These are phyloP conservation scores for Cyanocitta stelleri DNA, from an alignment of 2,113 vertebrate genomes.

Conservation along the genomic window DNA sequence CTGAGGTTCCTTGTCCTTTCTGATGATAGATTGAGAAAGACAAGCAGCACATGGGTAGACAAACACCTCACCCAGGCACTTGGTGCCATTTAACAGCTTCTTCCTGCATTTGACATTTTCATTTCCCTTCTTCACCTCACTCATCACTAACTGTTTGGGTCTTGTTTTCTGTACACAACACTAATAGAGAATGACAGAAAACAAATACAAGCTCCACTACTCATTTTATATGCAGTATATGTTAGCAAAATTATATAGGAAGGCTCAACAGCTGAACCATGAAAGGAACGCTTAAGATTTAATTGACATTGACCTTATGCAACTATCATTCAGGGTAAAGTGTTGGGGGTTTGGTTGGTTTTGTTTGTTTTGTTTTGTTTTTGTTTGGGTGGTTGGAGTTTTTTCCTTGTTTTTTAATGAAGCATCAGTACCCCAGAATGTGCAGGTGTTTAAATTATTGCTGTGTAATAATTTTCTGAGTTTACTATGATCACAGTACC, in stretches of 20 bases:
- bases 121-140: constrained; percentile 74
- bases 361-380: not conserved
- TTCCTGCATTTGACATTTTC: constrained; percentile 83
- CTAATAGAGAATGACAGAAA: constrained; percentile 75
- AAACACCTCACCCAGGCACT: constrained; percentile 79
- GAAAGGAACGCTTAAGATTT: constrained; percentile 37
- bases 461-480: not conserved
- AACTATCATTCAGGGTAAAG: not conserved
- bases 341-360: not conserved
- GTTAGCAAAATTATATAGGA: constrained; percentile 30
- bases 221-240: constrained; percentile 50
- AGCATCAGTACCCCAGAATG: not conserved
- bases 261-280: not conserved
- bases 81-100: constrained; percentile 86
- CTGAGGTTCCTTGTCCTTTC: constrained; percentile 79
- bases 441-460: not conserved
- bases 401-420: not conserved
- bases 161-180: constrained; percentile 57
- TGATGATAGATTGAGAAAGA: constrained; percentile 82
- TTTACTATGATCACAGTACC: not conserved
- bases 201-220: constrained; percentile 50
- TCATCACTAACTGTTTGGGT: constrained; percentile 71
- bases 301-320: constrained; percentile 30
- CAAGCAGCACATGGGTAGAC: constrained; percentile 83
- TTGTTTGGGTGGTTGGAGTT: not conserved